phyloP scores from a whole-genome alignment of 2,797 vertebrate genomes.

The Microctenopoma lineatum region DNA sequence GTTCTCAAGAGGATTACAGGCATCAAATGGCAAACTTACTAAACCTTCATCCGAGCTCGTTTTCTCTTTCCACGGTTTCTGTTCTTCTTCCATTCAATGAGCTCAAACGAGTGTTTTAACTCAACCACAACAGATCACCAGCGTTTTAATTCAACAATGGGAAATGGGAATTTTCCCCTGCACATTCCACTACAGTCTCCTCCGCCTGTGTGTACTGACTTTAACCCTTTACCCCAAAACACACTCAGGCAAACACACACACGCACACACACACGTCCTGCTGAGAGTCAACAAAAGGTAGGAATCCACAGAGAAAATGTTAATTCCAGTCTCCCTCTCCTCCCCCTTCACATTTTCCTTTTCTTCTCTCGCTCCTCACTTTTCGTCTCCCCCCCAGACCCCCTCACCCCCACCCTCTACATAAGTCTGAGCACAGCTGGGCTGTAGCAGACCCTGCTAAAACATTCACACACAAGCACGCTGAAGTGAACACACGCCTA shows the following conservation, averaged over 20 bases:
- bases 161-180: background rate
- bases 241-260: slow-evolving; percentile 20
- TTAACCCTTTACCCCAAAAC: slow-evolving; percentile 23
- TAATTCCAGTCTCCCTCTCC: slow-evolving; percentile 49
- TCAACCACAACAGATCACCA: too few relatives aligned
- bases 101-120: too few relatives aligned
- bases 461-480: slow-evolving; percentile 28
- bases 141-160: too few relatives aligned
- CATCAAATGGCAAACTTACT: slow-evolving; percentile 9
- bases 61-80: background rate
- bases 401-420: background rate
- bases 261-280: slow-evolving; percentile 43
- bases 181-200: slow-evolving; percentile 53
- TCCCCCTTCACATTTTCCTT: slow-evolving; percentile 57
- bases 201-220: slow-evolving; percentile 26
- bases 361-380: slow-evolving; percentile 13
- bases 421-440: slow-evolving; percentile 49
- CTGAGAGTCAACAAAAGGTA: slow-evolving; percentile 70
- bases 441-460: slow-evolving; percentile 52
- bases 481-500: slow-evolving; percentile 13
- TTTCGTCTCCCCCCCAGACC: background rate
- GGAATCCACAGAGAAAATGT: slow-evolving; percentile 68
- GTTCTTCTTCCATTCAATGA: background rate
- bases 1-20: slow-evolving; percentile 18
- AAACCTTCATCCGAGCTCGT: background rate